Base-by-base conservation (phyloP, 2,113 vertebrate species). In the Coregonus clupeaformis region DNA sequence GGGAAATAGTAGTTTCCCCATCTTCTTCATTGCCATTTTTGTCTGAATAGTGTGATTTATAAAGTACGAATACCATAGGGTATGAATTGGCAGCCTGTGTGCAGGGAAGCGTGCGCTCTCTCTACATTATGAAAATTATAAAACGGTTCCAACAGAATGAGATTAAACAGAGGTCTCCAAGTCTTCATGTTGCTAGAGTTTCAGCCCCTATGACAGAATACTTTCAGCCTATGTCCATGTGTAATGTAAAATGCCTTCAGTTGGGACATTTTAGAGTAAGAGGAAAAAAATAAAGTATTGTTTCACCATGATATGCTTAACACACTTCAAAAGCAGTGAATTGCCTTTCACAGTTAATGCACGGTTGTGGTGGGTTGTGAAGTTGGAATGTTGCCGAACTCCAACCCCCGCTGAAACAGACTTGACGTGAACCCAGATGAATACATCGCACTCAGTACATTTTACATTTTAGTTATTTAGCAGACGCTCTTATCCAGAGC, bases 131-230 rank as follows among this genome's bases (percentile, higher is more conserved):
- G 36, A 25, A 69, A 36, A 30, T 25, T 29, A 64, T 71, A 49
- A 70, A 73, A 73, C 20, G 55, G 71, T 81, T 81, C 72, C 79
- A 77, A 79, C 71, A 69, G 47, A 73, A 72, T 47, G 74, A 81
- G 69, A 52, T 74, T 70, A 71, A 85, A 82, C 75, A 80, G 36
- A 42, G 75, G 12, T 36, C 73, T 72, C 32, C 11, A 74, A 42
- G 80, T 74, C 75, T 78, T 24, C 22, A 74, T 81, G 79, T 74
- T 81, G 79, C 77, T 86, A 77, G 71, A 80, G 78, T 78, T 80
- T 77, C 76, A 81, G 76, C 82, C 78, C 68, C 36, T 24, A 79
- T 71, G 71, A 72, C 57, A 14, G 49, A 52, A 52, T 18, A 52
- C 14, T 16, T 52, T 42, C n/a, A n/a, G 78, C 78, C 87, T 76